These are phyloP conservation scores for Micromussa lordhowensis DNA, from an alignment of 92 coral and sea anemone species.

Conservation along the genomic window DNA sequence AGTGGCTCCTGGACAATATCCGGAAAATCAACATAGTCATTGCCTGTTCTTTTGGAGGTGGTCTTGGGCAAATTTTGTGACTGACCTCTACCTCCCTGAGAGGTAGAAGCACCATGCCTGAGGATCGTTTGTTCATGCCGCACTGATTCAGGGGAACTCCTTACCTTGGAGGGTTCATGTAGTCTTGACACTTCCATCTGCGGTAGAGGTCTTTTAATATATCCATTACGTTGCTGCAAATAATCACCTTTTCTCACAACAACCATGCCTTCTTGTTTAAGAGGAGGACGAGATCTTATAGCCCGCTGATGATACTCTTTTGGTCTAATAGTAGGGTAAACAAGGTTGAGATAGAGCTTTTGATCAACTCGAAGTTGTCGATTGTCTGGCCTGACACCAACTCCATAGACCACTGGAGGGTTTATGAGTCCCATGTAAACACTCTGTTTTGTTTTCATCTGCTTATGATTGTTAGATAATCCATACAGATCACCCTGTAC, in stretches of 20 bases:
- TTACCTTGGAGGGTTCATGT: constrained; percentile 17
- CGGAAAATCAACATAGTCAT: constrained; percentile 69
- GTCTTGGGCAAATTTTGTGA: constrained; percentile 1
- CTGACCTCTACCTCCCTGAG: constrained; percentile 9
- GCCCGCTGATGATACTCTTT: constrained; percentile 70
- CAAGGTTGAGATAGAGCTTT: constrained; percentile 84
- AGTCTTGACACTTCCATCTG: constrained; percentile 43
- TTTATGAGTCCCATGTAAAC: constrained; percentile 88
- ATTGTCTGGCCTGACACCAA: constrained; percentile 72
- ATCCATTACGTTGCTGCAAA: constrained; percentile 44
- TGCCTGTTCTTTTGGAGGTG: constrained; percentile 22
- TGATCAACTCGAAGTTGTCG: constrained; percentile 84
- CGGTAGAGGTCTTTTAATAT: constrained; percentile 45
- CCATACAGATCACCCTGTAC: constrained; percentile 50
- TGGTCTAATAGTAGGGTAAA: constrained; percentile 72
- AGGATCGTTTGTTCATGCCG: constrained; percentile 18
- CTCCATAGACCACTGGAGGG: constrained; percentile 77
- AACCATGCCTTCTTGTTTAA: constrained; percentile 61
- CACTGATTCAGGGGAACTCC: constrained; percentile 18
- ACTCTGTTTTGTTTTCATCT: constrained; percentile 91
- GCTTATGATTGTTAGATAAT: constrained; percentile 66
- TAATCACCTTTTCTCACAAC: constrained; percentile 80
- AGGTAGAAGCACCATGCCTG: background rate
- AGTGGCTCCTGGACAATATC: constrained; percentile 23
- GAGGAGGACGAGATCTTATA: constrained; percentile 46